These are phyloP conservation scores for Solenodon paradoxus DNA, from an alignment of 2,113 vertebrate species.

Conservation along the genomic window DNA sequence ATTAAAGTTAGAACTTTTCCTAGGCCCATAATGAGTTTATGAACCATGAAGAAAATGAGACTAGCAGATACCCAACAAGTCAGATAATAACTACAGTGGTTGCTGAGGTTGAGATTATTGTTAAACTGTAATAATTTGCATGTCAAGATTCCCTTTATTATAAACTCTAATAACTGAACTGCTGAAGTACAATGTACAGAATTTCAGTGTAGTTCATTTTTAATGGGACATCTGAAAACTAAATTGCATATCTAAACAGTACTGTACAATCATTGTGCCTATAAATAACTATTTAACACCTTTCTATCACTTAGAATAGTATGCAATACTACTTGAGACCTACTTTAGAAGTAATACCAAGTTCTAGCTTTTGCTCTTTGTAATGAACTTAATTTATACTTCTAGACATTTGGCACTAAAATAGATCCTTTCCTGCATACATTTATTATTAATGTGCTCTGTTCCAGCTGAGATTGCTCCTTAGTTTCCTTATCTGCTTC, in stretches of 20 bases:
- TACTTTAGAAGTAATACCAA: conserved; percentile 75
- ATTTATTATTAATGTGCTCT: conserved; percentile 73
- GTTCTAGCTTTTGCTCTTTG: conserved; percentile 79
- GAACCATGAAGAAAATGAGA: conserved; percentile 29
- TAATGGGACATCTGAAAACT: conserved; percentile 60
- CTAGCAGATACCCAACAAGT: conserved; percentile 38
- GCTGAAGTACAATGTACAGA: conserved; percentile 68
- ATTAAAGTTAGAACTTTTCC: conserved; percentile 40
- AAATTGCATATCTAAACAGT: conserved; percentile 81
- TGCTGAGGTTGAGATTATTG: conserved; percentile 50
- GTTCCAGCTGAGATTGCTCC: conserved; percentile 79
- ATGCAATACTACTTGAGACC: conserved; percentile 78
- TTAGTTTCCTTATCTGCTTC: conserved; percentile 82
- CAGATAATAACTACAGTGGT: conserved; percentile 57
- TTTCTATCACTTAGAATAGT: conserved; percentile 80
- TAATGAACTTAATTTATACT: conserved; percentile 76
- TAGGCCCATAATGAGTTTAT: conserved; percentile 34
- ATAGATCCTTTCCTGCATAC: conserved; percentile 74
- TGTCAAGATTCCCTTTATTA: conserved; percentile 59
- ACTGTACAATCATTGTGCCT: conserved; percentile 81
- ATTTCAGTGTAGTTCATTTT: conserved; percentile 69
- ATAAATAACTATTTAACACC: conserved; percentile 82
- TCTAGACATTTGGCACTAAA: conserved; percentile 83
- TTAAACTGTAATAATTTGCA: conserved; percentile 73
- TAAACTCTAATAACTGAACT: conserved; percentile 62